Base-by-base conservation (phyloP, 1,140 invertebrate genomes). In the Portunus trituberculatus region DNA sequence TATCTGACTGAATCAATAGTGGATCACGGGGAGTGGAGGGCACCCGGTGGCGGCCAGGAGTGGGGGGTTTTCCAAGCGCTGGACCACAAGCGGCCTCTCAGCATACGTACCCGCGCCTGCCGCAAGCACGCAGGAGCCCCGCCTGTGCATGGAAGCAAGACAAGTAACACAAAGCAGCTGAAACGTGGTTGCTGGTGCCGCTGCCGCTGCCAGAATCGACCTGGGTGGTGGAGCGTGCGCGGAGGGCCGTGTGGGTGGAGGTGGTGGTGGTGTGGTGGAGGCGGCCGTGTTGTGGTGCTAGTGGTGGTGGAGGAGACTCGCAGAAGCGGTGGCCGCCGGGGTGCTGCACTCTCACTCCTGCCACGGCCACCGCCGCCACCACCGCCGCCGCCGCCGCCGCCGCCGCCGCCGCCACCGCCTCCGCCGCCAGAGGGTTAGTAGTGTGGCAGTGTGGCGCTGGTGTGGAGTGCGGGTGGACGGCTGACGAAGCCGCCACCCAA, bases 141-240 rank as follows among this genome's bases (percentile, higher is more conserved):
- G 67, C 67, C 67, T 76, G 67, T 76, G 67, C 67, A 76, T 76
- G 67, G 67, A 76, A 76, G 67, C 86, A 16, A 16, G 86, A 67
- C 91, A 93, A 93, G 92, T 82, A 93, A 86, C 92, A 93, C 92
- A 93, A 93, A 93, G 92, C 92, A 93, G 16, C 10, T 86, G 67
- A 45, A 91, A 91, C 82, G 25, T 48, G 67, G 25, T 20, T 32
- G 92, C 45, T 48, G 76, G 25, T 86, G 92, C 76, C 14, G 25
- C 82, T 45, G 76, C 92, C 86, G 67, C 48, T 45, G 48, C 52
- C 10, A 46, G 92, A 93, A 93, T 93, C 92, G 92, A 93, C 92
- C 92, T 93, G 92, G 39, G 31, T 86, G 92, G 92, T 93, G 92
- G 92, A 93, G 92, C 92, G 92, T 93, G 92, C 92, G 92, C 92